Evolutionary conservation across 2,888 invertebrate genomes (phyloP), one percentile per base, ranked within the genome.

Genomic region (Catocala sponsa): DNA sequence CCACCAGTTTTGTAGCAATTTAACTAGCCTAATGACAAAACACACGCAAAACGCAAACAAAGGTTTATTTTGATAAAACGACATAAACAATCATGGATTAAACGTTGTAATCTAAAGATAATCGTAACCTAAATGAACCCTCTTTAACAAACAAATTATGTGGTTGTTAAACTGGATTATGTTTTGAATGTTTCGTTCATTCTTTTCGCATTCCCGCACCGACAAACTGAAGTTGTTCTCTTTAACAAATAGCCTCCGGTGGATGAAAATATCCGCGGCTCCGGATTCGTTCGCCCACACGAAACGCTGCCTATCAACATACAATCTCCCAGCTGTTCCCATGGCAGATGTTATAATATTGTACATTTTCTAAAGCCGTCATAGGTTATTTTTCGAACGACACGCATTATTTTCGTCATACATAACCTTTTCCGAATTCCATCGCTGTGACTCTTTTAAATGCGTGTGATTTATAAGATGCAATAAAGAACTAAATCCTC

Each of bases 241-340:
- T 74, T 63, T 62, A 73, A 65, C 65, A 65, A 75, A 68, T 79
- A 72, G 65, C 72, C 69, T 74, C 64, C 54, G 68, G 57, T 63
- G 63, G 73, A 72, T 80, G 79, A 88, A 88, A 87, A 91, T 88
- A 89, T 82, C 79, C 66, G 72, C 78, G 81, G 82, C 85, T 83
- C 72, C 79, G 81, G 82, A 85, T 84, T 82, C 64, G 71, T 72
- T 77, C 89, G 74, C 89, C 89, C 81, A 90, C 90, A 74, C 75
- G 61, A 67, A 72, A 77, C 70, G 63, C 70, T 69, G 66, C 73
- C 74, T 78, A 75, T 80, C 74, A 68, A 74, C 72, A 78, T 77
- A 76, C 75, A 73, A 76, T 78, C 70, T 64, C 70, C 75, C 74
- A 78, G 80, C 79, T 84, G 83, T 86, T 88, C 67, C 81, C 75